Evolutionary conservation across 2,888 invertebrate genomes (phyloP), one percentile per base, ranked within the genome.

Genomic region (Pristionchus arcanus): DNA sequence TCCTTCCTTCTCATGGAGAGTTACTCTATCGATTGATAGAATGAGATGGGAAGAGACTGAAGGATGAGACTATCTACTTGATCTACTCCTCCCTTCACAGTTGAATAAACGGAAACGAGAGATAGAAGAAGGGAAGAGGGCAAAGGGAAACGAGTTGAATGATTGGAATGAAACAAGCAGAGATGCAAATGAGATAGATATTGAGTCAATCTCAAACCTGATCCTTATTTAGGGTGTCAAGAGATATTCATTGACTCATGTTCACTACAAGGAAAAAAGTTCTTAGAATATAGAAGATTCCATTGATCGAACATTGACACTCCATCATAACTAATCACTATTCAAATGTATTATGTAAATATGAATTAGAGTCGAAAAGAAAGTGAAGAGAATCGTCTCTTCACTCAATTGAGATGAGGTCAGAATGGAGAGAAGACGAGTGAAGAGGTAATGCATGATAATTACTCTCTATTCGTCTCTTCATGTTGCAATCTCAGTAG

Each of bases 101-200:
- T 68, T 68, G 68, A 68, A 68, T 68, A 68, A 68, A 68, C 68
- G 68, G 68, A 68, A 68, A 31, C 34, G 68, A 68, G 68, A 68
- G 68, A 68, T 28, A 31, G 15, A 34, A 68, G 68, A 31, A 34
- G 16, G 15, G 68, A 34, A 68, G 68, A 68, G 68, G 28, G 68
- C 15, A 28, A 63, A 63, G 59, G 59, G 59, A 63, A 63, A 63
- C 59, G 59, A 63, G 59, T 63, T 63, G 59, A 63, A 68, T 68
- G 68, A 68, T 68, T 68, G 68, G 34, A 34, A 68, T 68, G 68
- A 68, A 68, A 68, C 68, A 28, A 66, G 66, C 28, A 31, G 68
- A 68, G 68, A 68, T 68, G 68, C 68, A 68, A 68, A 68, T 68
- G 68, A 68, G 68, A 68, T 31, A 68, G 68, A 68, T 68, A 68